Evolutionary conservation across 2,888 invertebrate species (phyloP).

Genomic region (Drosophila infuscata): DNA sequence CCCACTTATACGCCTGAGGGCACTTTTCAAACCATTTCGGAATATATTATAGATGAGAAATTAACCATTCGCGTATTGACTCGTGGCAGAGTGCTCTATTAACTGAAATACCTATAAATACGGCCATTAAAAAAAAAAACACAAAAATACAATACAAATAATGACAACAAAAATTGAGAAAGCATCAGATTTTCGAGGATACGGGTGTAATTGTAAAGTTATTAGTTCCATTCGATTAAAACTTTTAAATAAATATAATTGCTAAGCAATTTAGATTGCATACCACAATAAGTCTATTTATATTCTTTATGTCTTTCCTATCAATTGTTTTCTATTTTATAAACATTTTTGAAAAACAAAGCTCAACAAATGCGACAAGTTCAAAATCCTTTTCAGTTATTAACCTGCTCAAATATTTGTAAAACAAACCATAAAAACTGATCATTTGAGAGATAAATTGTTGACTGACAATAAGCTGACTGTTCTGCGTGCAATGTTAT

Average conservation of each 20-base stretch:
- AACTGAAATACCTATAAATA: no score
- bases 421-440: background rate
- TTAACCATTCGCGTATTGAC: conserved; percentile 17
- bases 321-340: background rate
- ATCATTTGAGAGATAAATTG: background rate
- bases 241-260: conserved; percentile 5
- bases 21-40: conserved; percentile 36
- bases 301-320: background rate
- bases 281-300: background rate
- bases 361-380: background rate
- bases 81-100: conserved; percentile 26
- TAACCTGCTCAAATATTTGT: background rate
- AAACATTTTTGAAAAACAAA: background rate
- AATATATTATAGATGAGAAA: conserved; percentile 25
- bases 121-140: background rate
- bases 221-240: background rate
- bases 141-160: background rate
- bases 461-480: background rate
- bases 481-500: background rate
- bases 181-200: background rate
- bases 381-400: background rate
- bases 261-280: background rate
- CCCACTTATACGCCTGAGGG: conserved; percentile 48
- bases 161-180: background rate
- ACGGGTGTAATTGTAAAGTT: no score